These are phyloP conservation scores for Crioceris asparagi DNA, from an alignment of 2,888 invertebrate genomes.

Conservation along the genomic window DNA sequence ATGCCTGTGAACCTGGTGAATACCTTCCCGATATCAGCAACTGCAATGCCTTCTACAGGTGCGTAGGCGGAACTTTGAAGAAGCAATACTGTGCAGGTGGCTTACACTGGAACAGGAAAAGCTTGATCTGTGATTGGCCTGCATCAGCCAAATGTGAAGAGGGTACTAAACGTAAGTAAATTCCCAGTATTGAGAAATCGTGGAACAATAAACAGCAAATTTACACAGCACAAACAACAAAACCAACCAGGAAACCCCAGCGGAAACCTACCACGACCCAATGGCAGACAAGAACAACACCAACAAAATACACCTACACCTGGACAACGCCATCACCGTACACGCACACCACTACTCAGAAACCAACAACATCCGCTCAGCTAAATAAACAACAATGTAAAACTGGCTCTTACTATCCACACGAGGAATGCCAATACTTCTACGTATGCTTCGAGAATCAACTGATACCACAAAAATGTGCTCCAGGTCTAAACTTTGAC, in stretches of 20 bases:
- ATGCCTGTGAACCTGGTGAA: conserved; percentile 38
- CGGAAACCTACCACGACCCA: conserved; percentile 28
- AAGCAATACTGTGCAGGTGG: conserved; percentile 70
- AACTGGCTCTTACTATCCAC: conserved; percentile 66
- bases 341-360: conserved; percentile 9
- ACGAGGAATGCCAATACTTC: conserved; percentile 62
- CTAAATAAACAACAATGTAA: conserved; percentile 40
- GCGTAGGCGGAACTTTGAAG: conserved; percentile 58
- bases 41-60: conserved; percentile 66
- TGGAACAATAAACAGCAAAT: neutral
- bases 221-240: neutral
- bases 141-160: conserved; percentile 54
- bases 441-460: conserved; percentile 67
- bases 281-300: conserved; percentile 39
- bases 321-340: conserved; percentile 4
- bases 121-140: conserved; percentile 73
- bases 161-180: conserved; percentile 15
- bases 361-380: conserved; percentile 19
- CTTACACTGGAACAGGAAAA: conserved; percentile 63
- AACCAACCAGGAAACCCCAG: neutral
- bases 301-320: conserved; percentile 12
- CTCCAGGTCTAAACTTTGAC: conserved; percentile 67
- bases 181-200: too few species aligned
- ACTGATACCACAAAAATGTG: conserved; percentile 60
- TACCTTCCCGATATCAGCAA: conserved; percentile 52